phyloP scores from a whole-genome alignment of 2,113 vertebrate species.

The Brachypteracias leptosomus region DNA sequence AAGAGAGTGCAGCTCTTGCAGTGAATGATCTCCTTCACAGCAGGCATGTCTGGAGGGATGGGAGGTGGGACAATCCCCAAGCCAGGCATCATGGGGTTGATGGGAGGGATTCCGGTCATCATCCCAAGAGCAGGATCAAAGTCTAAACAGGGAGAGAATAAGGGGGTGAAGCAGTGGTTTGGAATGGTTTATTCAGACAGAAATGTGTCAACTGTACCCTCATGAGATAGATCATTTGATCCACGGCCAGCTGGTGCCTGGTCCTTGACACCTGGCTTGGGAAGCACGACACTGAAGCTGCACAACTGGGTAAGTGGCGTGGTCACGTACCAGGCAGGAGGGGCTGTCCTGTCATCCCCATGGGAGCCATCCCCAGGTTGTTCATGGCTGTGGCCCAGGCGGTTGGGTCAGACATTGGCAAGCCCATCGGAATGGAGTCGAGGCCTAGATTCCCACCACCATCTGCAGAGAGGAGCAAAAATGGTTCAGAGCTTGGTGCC shows the following conservation, averaged over 20 bases:
- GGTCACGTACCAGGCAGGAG: conserved; percentile 84
- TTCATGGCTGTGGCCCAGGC: conserved; percentile 98
- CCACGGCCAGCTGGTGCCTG: no score
- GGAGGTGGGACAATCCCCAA: conserved; percentile 88
- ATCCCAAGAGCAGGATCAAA: conserved; percentile 91
- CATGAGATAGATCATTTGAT: no score
- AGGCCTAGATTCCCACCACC: conserved; percentile 84
- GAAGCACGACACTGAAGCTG: no score
- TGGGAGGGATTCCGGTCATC: conserved; percentile 91
- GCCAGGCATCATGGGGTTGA: conserved; percentile 93
- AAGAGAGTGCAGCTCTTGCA: conserved; percentile 97
- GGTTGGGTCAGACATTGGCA: conserved; percentile 90
- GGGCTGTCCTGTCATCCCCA: conserved; percentile 88
- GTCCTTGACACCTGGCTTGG: no score
- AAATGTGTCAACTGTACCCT: no score
- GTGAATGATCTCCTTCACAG: conserved; percentile 95
- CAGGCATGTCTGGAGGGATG: conserved; percentile 86
- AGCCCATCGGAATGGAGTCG: conserved; percentile 85
- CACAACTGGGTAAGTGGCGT: not conserved
- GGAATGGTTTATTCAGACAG: not conserved
- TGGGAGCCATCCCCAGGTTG: conserved; percentile 93
- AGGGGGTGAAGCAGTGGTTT: not conserved
- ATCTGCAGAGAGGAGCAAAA: conserved; percentile 73
- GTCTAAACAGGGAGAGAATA: conserved; percentile 69
- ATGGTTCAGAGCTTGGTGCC: not conserved